Evolutionary conservation across 2,113 vertebrate species (phyloP).

Genomic region (Azemiops feae): DNA sequence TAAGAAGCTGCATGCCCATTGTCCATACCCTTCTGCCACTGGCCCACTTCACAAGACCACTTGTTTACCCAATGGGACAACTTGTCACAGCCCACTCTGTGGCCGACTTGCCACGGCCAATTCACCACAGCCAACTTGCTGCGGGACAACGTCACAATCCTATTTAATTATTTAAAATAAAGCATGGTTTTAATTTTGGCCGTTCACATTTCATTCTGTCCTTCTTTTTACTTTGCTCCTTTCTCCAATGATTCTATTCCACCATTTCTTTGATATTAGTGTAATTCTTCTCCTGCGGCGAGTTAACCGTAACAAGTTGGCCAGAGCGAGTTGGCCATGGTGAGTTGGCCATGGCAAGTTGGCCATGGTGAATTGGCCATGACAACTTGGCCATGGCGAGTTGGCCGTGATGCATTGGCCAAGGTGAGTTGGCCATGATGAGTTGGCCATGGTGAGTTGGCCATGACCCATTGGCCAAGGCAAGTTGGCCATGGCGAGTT

Average conservation of each 20-base stretch:
- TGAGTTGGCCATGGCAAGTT: neutral
- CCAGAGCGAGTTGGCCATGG: too few relatives aligned
- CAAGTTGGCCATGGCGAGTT: neutral
- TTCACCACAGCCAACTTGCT: neutral
- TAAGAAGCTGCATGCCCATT: slow-evolving; percentile 26
- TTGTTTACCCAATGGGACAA: neutral
- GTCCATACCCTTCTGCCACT: slow-evolving; percentile 28
- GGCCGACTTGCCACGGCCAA: neutral
- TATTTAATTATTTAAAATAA: neutral
- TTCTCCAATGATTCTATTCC: neutral
- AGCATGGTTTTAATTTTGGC: neutral
- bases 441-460: neutral
- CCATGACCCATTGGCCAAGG: accelerated
- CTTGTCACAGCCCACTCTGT: neutral
- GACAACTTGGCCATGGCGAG: too few relatives aligned
- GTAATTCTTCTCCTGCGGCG: neutral
- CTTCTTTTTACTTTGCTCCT: neutral
- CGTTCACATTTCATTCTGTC: neutral
- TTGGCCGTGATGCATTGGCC: too few relatives aligned
- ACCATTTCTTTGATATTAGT: neutral
- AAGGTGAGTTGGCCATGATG: accelerated
- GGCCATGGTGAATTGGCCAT: too few relatives aligned
- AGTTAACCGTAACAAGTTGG: neutral
- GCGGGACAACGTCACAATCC: neutral
- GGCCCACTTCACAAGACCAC: slow-evolving; percentile 2